Evolutionary conservation across 37 sponge, comb jelly and placozoan species (phyloP).

Genomic region (Ianthella basta): DNA sequence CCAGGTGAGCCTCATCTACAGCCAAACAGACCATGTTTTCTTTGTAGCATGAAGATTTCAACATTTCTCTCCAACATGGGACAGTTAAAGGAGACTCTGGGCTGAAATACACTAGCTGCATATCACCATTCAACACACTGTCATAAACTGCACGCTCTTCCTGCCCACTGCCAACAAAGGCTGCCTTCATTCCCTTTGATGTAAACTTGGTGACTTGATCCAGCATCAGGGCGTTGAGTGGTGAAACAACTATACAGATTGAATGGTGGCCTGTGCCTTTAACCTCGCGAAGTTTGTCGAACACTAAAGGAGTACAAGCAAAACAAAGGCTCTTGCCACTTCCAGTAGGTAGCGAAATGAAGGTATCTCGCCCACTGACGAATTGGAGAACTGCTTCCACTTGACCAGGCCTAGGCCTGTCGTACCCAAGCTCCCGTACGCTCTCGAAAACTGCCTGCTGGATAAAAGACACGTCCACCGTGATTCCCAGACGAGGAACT

Average conservation of each 20-base stretch:
- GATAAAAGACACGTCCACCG: too few species aligned
- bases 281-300: background rate
- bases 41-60: too few species aligned
- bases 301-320: conserved; percentile 6
- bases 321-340: conserved; percentile 31
- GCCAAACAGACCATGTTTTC: background rate
- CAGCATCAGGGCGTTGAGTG: conserved; percentile 34
- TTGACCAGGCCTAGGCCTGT: conserved; percentile 9
- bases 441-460: too few species aligned
- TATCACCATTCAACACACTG: conserved; percentile 2
- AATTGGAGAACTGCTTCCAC: conserved; percentile 6
- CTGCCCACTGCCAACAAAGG: conserved; percentile 7
- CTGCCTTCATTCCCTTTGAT: background rate
- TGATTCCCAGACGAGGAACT: too few species aligned
- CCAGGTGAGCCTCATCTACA: conserved; percentile 7
- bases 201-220: conserved; percentile 2
- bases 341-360: conserved; percentile 36
- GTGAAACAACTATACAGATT: conserved; percentile 38
- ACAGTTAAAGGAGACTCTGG: too few species aligned
- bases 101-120: background rate
- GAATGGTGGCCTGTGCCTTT: background rate
- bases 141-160: too few species aligned
- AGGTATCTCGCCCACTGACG: conserved; percentile 33
- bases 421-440: conserved; percentile 15
- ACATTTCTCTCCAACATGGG: too few species aligned